Base-by-base conservation (phyloP, 2,113 vertebrate species). In the Plotosus lineatus region DNA sequence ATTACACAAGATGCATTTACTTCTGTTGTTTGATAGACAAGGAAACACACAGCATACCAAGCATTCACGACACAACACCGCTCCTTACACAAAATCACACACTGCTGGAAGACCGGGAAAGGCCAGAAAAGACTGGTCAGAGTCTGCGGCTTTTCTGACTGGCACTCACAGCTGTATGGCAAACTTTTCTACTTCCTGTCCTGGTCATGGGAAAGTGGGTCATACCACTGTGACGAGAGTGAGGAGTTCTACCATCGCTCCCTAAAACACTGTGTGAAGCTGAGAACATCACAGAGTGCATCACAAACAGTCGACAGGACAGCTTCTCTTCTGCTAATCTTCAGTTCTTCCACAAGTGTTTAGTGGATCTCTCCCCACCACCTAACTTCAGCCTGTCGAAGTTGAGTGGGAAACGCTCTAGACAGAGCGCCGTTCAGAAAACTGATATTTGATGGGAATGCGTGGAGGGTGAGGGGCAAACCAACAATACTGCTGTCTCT, bases 21-120 rank as follows among this genome's bases (percentile, higher is more conserved):
- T 68, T n/a, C 17, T 42, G 33, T 8, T 63, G 10, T 63, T 75
- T 28, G 12, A 71, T 46, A 68, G 9, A 11, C 23, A 15, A 46
- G 40, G 10, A 68, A 68, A 68, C 33, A 38, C 91, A 90, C 90
- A 94, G 84, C 83, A 89, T 95, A 94, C 95, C 88, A 92, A 92
- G 91, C 90, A 89, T 95, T 90, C 92, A 91, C 92, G 93, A 86
- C 94, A 86, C 93, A 91, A 4, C 68, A 31, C 42, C 31, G 6
- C 21, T 42, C 36, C 0, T 23, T 94, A n/a, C 48, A 55, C 65
- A 73, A 26, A 28, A 51, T 38, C n/a, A 36, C 90, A 90, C 92
- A 96, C 92, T 95, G 94, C 91, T 89, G 68, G 44, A 31, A 90
- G 61, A 90, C 55, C 63, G 94, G 94, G 95, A 95, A 93, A 95